Percentiles rank a stretch among this genome's conserved stretches.
phyloP scores from a whole-genome alignment of 2,888 invertebrate genomes.

The Itoplectis maculator region DNA sequence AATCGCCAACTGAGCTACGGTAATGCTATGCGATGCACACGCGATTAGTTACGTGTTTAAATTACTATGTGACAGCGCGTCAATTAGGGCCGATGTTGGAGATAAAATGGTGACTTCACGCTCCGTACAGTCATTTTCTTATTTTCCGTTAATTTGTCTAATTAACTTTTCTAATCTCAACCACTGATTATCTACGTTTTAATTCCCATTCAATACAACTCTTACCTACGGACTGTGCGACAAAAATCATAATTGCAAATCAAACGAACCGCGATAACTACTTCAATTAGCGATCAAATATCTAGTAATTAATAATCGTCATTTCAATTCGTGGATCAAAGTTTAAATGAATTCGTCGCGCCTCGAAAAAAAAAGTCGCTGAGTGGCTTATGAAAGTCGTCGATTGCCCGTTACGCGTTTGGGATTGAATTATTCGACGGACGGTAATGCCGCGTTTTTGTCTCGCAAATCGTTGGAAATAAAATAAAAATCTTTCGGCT shows the following conservation, averaged over 20 bases:
- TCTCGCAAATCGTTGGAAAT: not conserved
- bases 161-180: not conserved
- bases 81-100: constrained; percentile 33
- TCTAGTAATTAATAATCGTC: not conserved
- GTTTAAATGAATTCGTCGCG: not conserved
- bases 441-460: not conserved
- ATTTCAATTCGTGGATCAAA: not conserved
- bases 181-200: not conserved
- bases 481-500: not conserved
- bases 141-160: not conserved
- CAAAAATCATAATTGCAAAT: not conserved
- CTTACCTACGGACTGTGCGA: not conserved
- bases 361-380: not conserved
- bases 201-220: too few species aligned
- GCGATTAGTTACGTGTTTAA: constrained; percentile 41
- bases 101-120: constrained; percentile 24
- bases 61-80: constrained; percentile 7
- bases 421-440: not conserved
- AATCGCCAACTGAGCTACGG: constrained; percentile 18
- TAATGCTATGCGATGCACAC: constrained; percentile 11
- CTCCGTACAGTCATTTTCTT: not conserved
- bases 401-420: not conserved
- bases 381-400: not conserved
- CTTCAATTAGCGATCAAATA: not conserved
- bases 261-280: not conserved